Conservation (phyloP, 1,140 invertebrate species). For the Diorhabda elongata region DNA sequence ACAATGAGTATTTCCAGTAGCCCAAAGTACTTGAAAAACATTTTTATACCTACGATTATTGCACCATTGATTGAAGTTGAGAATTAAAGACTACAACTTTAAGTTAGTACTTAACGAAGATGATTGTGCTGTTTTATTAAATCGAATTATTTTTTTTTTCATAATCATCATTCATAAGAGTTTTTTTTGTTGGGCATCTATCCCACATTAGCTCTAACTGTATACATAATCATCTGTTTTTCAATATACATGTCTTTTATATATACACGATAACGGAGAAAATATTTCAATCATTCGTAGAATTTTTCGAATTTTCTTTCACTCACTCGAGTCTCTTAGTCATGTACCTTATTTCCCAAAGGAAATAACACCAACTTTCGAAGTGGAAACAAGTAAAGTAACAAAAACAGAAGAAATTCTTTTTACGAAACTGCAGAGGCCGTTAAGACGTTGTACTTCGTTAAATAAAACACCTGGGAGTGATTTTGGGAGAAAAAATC, state of each 20-base stretch:
- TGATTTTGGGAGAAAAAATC: background rate
- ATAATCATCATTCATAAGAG: too few relatives aligned
- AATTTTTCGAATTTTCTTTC: background rate
- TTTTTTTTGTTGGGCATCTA: too few relatives aligned
- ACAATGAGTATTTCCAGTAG: too few relatives aligned
- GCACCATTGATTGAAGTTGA: too few relatives aligned
- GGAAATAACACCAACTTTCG: background rate
- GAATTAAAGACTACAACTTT: too few relatives aligned
- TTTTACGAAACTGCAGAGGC: background rate
- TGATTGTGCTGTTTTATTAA: too few relatives aligned
- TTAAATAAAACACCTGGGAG: background rate
- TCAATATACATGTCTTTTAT: background rate
- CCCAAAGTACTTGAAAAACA: too few relatives aligned
- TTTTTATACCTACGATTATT: too few relatives aligned
- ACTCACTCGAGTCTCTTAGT: background rate
- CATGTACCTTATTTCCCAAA: background rate
- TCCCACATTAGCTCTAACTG: too few relatives aligned
- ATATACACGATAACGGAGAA: background rate
- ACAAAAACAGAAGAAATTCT: background rate
- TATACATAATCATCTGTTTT: too few relatives aligned
- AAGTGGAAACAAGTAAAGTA: background rate
- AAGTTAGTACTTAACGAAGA: too few relatives aligned
- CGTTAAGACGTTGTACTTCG: background rate
- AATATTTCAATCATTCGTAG: conserved; percentile 2
- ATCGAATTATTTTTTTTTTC: too few relatives aligned